phyloP scores from a whole-genome alignment of 2,797 vertebrate genomes.

The Halcyon chelicuti region DNA sequence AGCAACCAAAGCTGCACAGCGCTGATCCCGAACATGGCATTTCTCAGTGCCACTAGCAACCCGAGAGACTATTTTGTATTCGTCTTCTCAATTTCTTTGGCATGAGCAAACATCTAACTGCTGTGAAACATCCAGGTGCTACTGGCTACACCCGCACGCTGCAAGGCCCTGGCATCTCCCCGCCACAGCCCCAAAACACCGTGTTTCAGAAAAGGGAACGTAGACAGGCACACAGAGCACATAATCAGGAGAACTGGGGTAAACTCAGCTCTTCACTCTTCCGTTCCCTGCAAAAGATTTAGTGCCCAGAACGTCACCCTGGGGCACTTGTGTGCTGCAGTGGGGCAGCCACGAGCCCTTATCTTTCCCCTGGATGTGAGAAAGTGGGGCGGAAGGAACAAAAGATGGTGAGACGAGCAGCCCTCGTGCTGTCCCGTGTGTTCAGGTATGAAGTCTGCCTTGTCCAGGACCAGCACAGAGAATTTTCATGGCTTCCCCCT shows the following conservation, averaged over 20 bases:
- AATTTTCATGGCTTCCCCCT: background rate
- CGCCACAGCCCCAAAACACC: background rate
- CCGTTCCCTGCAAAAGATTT: background rate
- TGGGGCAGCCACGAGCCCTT: background rate
- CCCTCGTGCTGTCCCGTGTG: accelerated
- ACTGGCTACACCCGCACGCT: accelerated
- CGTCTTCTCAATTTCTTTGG: background rate
- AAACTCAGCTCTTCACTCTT: background rate
- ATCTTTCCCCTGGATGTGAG: background rate
- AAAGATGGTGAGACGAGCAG: background rate
- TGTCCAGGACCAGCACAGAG: background rate
- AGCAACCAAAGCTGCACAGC: accelerated
- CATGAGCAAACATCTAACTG: accelerated
- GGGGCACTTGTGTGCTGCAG: background rate
- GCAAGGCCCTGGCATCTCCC: background rate
- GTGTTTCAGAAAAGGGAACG: background rate
- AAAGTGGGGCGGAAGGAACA: background rate
- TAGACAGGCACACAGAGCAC: background rate
- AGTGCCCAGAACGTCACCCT: background rate
- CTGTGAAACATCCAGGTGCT: background rate
- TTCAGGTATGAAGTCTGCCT: background rate
- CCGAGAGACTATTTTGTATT: accelerated
- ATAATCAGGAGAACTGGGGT: background rate
- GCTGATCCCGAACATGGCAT: accelerated
- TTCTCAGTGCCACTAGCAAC: background rate